Evolutionary conservation across 2,888 invertebrate species (phyloP).

Genomic region (Metellina segmentata): DNA sequence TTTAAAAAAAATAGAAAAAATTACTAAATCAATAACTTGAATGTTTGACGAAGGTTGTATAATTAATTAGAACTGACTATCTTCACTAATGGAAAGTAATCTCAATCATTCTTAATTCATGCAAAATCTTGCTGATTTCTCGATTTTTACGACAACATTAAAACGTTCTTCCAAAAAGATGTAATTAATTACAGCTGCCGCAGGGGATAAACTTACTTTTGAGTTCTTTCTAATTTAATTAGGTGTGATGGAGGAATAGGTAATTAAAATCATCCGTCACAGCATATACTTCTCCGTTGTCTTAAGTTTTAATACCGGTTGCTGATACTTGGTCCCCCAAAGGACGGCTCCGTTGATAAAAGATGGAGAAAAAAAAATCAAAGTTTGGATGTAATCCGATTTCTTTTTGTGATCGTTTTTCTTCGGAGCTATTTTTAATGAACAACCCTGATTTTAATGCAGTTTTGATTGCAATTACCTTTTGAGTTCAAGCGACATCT

Average conservation of each 20-base stretch:
- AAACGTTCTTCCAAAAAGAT: not conserved
- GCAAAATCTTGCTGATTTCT: no score
- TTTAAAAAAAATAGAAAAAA: no score
- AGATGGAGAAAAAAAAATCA: not conserved
- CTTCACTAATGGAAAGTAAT: no score
- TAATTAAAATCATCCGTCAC: not conserved
- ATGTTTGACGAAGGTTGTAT: no score
- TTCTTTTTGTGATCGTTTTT: not conserved
- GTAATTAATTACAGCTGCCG: not conserved
- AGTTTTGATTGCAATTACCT: not conserved
- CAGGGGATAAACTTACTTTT: not conserved
- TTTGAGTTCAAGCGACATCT: not conserved
- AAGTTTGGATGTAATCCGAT: not conserved
- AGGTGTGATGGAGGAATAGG: not conserved
- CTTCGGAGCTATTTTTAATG: not conserved
- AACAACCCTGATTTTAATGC: not conserved
- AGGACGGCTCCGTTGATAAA: not conserved
- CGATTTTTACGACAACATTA: no score
- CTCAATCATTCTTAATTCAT: no score
- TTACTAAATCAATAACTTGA: no score
- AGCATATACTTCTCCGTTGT: not conserved
- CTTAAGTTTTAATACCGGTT: not conserved
- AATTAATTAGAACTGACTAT: no score
- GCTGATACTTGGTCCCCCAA: not conserved
- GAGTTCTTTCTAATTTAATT: not conserved